Conservation (phyloP, 1,140 invertebrate genomes). For the Caenorhabditis brenneri region DNA sequence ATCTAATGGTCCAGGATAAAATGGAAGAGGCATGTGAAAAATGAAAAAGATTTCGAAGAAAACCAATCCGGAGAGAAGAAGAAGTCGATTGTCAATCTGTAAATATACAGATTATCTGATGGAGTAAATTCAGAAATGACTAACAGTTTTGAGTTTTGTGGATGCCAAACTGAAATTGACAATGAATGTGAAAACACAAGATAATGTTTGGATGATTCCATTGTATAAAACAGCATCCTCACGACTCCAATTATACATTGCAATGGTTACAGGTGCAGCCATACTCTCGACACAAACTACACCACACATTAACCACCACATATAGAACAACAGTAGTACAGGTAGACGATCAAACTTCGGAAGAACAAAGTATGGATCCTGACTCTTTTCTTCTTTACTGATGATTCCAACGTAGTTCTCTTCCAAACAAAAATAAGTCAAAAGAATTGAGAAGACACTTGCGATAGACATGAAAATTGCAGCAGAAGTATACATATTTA, state of each 20-base stretch:
- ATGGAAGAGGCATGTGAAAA: constrained; percentile 37
- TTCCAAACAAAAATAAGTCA: constrained; percentile 21
- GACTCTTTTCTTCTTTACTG: neutral
- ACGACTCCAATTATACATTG: constrained; percentile 53
- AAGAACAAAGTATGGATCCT: constrained; percentile 39
- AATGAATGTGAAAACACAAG: constrained; percentile 36
- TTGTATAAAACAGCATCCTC: constrained; percentile 54
- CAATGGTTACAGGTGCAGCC: constrained; percentile 53
- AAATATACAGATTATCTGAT: neutral
- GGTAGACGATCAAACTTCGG: constrained; percentile 14
- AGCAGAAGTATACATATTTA: constrained; percentile 46
- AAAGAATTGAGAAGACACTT: neutral
- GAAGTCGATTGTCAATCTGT: constrained; percentile 18
- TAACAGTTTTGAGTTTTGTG: constrained; percentile 33
- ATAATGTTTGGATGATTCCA: constrained; percentile 50
- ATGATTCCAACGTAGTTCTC: constrained; percentile 40
- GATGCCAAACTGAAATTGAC: constrained; percentile 45
- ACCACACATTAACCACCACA: constrained; percentile 43
- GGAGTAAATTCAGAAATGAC: neutral
- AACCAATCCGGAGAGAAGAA: neutral
- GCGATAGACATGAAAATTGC: constrained; percentile 34
- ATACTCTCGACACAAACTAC: constrained; percentile 42
- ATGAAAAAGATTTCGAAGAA: constrained; percentile 29
- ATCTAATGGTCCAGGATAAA: constrained; percentile 37
- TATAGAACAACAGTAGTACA: constrained; percentile 36